phyloP scores from a whole-genome alignment of 2,797 vertebrate species.

The Australoheros facetus region DNA sequence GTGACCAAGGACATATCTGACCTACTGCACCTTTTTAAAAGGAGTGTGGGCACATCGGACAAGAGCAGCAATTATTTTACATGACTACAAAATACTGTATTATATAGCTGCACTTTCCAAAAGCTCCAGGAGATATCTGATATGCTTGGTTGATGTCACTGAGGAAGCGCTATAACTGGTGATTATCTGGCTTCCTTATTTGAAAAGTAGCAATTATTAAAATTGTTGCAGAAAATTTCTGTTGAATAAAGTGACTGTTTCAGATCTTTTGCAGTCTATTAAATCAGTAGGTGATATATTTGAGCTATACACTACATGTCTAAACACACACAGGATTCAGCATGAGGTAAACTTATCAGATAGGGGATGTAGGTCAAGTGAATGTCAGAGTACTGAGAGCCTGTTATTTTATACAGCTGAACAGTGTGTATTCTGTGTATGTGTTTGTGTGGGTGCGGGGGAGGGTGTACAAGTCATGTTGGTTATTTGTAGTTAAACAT shows the following conservation, averaged over 20 bases:
- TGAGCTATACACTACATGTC: neutral
- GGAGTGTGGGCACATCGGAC: neutral
- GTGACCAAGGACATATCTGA: neutral
- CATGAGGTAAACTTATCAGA: constrained; percentile 40
- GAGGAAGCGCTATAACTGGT: neutral
- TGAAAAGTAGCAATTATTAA: neutral
- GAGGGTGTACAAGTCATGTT: neutral
- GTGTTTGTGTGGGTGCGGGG: neutral
- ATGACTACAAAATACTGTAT: neutral
- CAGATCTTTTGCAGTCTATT: neutral
- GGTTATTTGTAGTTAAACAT: constrained; percentile 16
- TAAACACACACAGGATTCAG: neutral
- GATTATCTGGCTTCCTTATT: neutral
- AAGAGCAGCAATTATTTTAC: neutral
- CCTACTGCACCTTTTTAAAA: neutral
- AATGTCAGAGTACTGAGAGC: constrained; percentile 46
- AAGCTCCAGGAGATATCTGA: neutral
- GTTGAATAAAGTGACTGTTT: neutral
- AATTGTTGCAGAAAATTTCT: no score
- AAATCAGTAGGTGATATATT: neutral
- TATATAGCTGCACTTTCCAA: neutral
- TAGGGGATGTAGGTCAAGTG: constrained; percentile 58
- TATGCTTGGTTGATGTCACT: neutral
- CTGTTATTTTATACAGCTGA: constrained; percentile 28
- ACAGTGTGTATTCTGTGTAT: constrained; percentile 1